Evolutionary conservation across 2,888 invertebrate genomes (phyloP).

Genomic region (Microchrysa polita): DNA sequence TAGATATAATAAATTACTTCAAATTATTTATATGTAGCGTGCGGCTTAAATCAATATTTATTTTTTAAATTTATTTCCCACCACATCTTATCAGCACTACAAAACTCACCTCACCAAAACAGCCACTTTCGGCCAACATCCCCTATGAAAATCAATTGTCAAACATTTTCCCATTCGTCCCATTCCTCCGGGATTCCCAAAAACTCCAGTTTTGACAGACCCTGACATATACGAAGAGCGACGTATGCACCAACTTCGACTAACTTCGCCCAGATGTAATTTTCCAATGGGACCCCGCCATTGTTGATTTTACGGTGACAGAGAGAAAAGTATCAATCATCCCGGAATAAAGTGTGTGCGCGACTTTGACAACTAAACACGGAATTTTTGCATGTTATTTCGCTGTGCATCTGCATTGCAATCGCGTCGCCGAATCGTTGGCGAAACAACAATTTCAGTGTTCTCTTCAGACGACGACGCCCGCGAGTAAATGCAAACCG

Average conservation of each 20-base stretch:
- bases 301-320: conserved; percentile 53
- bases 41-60: no score
- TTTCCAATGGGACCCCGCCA: conserved; percentile 52
- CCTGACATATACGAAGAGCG: neutral
- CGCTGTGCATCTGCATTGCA: conserved; percentile 16
- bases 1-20: no score
- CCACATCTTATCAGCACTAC: no score
- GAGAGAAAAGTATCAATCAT: conserved; percentile 52
- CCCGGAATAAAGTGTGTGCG: conserved; percentile 32
- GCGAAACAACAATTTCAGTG: conserved; percentile 2
- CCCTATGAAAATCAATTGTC: no score
- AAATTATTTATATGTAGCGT: no score
- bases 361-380: conserved; percentile 13
- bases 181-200: neutral
- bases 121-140: no score
- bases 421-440: neutral
- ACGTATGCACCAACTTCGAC: conserved; percentile 15
- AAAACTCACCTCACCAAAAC: no score
- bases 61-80: no score
- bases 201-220: no score
- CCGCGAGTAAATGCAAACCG: conserved; percentile 37
- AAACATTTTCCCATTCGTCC: no score
- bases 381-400: neutral
- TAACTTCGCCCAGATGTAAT: conserved; percentile 44
- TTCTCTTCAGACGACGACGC: no score